Evolutionary conservation across 2,113 vertebrate genomes (phyloP), one percentile per base, ranked within the genome.

Genomic region (Prinia subflava): DNA sequence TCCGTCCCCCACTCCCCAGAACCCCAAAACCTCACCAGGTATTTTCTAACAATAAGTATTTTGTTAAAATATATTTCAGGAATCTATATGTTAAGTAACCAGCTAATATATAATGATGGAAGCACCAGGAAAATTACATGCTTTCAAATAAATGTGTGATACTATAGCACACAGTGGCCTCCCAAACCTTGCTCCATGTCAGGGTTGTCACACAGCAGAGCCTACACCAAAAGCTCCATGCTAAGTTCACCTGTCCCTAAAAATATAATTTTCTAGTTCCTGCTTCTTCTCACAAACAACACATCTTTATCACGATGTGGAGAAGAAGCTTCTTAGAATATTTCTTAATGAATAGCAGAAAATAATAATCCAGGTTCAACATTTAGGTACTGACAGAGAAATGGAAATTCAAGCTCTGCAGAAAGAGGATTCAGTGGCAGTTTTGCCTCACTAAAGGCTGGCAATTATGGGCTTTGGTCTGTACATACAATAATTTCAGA

Each of bases 1-100:
- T 2, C 2, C 6, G 1, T 6, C 2, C 5, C 3, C 8, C 8
- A 19, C 1, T 3, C 15, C 25, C 4, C n/a, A 52, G 11, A 25
- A 24, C 23, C 0, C 7, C 57, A 44, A 80, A 73, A 50, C 13
- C 3, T 35, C 21, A 37, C 1, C 5, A 52, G 3, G 0, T 37
- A 27, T 67, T 88, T 47, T 64, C 6, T 49, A 64, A 39, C 14
- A 47, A 18, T 35, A 78, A 57, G 37, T 44, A 11, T 15, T 39
- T 44, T 37, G 3, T 37, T 59, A 68, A 85, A 25, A 60, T 13
- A 68, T 55, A 19, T 59, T 52, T 64, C 15, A 67, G 37, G 7
- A 68, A 75, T 37, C 8, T 47, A 6, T 63, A 44, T 63, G 11
- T 90, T 19, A 76, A 5, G 3, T 31, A 85, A 31, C 3, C 6